These are phyloP conservation scores for Coluber constrictor DNA, from an alignment of 2,797 vertebrate species.

Conservation along the genomic window DNA sequence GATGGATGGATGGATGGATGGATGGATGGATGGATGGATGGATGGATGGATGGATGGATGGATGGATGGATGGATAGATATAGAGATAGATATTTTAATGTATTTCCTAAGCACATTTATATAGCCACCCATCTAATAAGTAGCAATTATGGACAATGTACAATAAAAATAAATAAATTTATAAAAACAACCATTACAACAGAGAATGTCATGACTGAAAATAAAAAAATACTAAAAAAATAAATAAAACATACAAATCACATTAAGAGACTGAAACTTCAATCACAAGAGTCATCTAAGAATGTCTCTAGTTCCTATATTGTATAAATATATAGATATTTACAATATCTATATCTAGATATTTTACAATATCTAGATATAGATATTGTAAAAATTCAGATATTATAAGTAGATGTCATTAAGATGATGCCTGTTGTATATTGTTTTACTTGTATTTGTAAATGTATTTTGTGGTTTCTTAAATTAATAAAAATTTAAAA, in stretches of 20 bases:
- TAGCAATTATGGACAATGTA: not conserved
- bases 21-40: too few relatives aligned
- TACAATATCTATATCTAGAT: too few relatives aligned
- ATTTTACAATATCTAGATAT: too few relatives aligned
- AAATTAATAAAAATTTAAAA: too few relatives aligned
- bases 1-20: too few relatives aligned
- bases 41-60: not conserved
- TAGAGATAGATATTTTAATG: not conserved
- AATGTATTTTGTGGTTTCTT: too few relatives aligned
- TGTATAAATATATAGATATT: too few relatives aligned
- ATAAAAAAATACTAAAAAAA: not conserved
- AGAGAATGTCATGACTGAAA: not conserved
- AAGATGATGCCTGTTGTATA: too few relatives aligned
- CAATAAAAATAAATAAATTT: too few relatives aligned
- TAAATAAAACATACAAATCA: not conserved
- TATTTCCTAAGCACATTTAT: not conserved
- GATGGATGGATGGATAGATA: not conserved
- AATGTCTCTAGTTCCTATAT: not conserved
- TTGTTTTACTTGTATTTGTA: too few relatives aligned
- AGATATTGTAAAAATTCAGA: too few relatives aligned
- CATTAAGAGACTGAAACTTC: not conserved
- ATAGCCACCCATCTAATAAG: not conserved
- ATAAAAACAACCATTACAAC: not conserved
- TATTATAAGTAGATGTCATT: too few relatives aligned
- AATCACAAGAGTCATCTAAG: not conserved